Base-by-base conservation (phyloP, 2,888 invertebrate genomes). In the Sialis fuliginosa region DNA sequence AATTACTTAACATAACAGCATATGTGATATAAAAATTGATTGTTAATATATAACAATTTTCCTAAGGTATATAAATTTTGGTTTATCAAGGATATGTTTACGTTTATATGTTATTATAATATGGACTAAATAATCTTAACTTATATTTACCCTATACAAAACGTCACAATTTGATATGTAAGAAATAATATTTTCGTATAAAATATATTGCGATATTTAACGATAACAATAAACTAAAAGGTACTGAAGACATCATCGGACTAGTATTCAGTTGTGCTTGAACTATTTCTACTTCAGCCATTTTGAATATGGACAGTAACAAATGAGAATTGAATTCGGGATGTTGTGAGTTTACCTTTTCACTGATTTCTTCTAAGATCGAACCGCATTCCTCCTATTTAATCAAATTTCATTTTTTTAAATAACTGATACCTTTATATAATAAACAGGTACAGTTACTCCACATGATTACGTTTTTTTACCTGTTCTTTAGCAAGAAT, bases 221-320 rank as follows among this genome's bases (percentile, higher is more conserved):
- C 10, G 33, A 32, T 32, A 13, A 32, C 9, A 32, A 32, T 32
- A 43, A 30, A 9, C 30, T 7, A 32, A 32, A 43, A 6, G 45
- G 37, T 22, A 30, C 37, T 9, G 22, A 35, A 35, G 43, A 39
- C 42, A 42, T 53, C 42, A 59, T 56, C 45, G 61, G 63, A 42
- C 67, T 65, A 40, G 75, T 75, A 60, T 74, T 75, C 4, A 75
- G 71, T 33, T 80, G 78, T 30, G 87, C 83, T 65, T 86, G 79
- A 53, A 86, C 79, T 45, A 88, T 82, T 65, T 89, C 88, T 46
- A 90, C 88, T 70, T 89, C 89, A 46, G 89, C 89, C 71, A 90
- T 85, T 70, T 90, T 90, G 70, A 90, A 86, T 64, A 90, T 88
- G 55, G 90, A 90, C 49, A 90, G 74, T 35, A 89, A 73, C 50